These are phyloP conservation scores for Atta cephalotes DNA, from an alignment of 1,140 invertebrate genomes.

Conservation along the genomic window DNA sequence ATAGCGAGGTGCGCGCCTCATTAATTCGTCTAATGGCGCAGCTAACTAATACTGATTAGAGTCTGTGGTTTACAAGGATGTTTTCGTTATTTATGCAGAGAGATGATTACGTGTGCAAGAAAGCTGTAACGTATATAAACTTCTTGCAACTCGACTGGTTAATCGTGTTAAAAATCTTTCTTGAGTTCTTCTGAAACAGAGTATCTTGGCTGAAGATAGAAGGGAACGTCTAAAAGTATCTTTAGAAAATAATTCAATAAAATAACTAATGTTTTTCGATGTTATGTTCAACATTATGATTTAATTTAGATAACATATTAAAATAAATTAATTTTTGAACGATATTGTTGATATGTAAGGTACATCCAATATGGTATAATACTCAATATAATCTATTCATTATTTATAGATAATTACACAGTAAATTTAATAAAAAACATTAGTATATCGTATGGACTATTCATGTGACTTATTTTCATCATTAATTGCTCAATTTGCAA, in stretches of 20 bases:
- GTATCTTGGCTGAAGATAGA: background rate
- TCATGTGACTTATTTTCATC: no score
- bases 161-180: constrained; percentile 5
- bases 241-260: constrained; percentile 23
- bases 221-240: background rate
- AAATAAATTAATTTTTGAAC: background rate
- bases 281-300: background rate
- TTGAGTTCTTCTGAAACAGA: background rate
- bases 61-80: constrained; percentile 5
- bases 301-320: background rate
- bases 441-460: no score
- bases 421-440: no score
- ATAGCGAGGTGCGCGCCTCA: constrained; percentile 38
- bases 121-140: background rate
- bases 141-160: background rate
- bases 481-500: no score
- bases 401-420: no score
- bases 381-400: no score
- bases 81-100: constrained; percentile 54
- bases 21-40: constrained; percentile 55
- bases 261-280: background rate
- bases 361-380: no score
- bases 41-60: constrained; percentile 56
- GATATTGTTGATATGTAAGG: background rate
- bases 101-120: constrained; percentile 19